Evolutionary conservation across 2,888 invertebrate genomes (phyloP), one percentile per base, ranked within the genome.

Genomic region (Noctua comes): DNA sequence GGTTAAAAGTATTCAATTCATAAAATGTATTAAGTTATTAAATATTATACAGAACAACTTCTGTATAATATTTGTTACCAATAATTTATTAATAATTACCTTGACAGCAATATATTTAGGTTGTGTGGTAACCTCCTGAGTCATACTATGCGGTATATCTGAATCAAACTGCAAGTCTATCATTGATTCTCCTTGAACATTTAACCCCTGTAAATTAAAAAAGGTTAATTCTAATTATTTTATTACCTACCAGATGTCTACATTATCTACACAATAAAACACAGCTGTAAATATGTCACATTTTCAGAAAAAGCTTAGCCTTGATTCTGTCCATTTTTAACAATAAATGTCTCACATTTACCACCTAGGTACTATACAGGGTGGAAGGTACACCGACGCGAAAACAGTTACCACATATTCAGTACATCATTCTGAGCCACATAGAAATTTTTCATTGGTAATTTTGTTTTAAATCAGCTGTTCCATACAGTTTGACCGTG

Each of bases 41-140:
- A 24, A 51, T 69, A 24, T 64, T 31, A 21, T 68, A 31, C 31
- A 31, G 31, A 31, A 31, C 31, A 31, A 31, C 31, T 31, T 24
- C 31, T 31, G 10, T 65, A 31, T 43, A 46, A 18, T 6, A n/a
- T 27, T 31, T 18, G 0, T 21, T 10, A 40, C 27, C 21, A 10
- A 13, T 68, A 27, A 62, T 59, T 21, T 8, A 62, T 31, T 31
- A 64, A 51, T 65, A 72, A 40, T 89, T 91, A 96, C 96, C 94
- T 95, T 95, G 0, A 95, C 89, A 78, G 94, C 84, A 70, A 95
- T 91, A 77, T 92, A 88, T 89, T 94, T 95, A 54, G 93, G 90
- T 72, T 92, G 89, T 21, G 78, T 75, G 16, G 90, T 85, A 0
- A 86, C 74, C 16, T 90, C 89, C 69, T 89, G 89, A 6, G 83